Conservation (phyloP, 2,888 invertebrate genomes). For the Melipona bicolor region DNA sequence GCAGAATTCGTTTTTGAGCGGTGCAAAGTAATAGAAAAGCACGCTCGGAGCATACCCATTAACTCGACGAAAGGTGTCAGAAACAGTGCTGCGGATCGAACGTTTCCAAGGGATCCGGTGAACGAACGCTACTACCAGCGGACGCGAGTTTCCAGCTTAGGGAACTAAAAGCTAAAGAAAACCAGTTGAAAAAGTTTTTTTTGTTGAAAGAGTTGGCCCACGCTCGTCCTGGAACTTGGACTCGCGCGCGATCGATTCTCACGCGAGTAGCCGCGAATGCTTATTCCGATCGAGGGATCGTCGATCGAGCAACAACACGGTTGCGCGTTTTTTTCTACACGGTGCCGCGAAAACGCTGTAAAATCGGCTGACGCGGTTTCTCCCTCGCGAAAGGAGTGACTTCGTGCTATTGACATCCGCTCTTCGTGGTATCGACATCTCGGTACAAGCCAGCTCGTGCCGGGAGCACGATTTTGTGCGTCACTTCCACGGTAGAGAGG, state of each 20-base stretch:
- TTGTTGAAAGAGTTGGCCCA: background rate
- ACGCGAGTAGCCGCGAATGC: background rate
- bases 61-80: slow-evolving; percentile 65
- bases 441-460: slow-evolving; percentile 72
- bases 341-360: slow-evolving; percentile 63
- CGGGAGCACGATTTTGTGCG: slow-evolving; percentile 72
- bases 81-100: slow-evolving; percentile 63
- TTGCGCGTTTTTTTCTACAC: slow-evolving; percentile 26
- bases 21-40: slow-evolving; percentile 66
- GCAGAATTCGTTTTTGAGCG: slow-evolving; percentile 24
- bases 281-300: slow-evolving; percentile 11
- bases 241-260: background rate
- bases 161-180: background rate
- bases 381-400: slow-evolving; percentile 75
- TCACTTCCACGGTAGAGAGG: slow-evolving; percentile 71
- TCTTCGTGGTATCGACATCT: slow-evolving; percentile 80
- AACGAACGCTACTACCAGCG: slow-evolving; percentile 38
- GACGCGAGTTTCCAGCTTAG: background rate
- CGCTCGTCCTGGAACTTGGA: background rate
- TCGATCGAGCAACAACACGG: slow-evolving; percentile 18
- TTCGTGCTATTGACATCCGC: slow-evolving; percentile 82
- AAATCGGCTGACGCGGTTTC: slow-evolving; percentile 70
- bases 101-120: slow-evolving; percentile 56
- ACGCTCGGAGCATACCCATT: slow-evolving; percentile 50
- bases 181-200: background rate